Base-by-base conservation (phyloP, 2,888 invertebrate genomes). In the Poecilobothrus nobilitatus region DNA sequence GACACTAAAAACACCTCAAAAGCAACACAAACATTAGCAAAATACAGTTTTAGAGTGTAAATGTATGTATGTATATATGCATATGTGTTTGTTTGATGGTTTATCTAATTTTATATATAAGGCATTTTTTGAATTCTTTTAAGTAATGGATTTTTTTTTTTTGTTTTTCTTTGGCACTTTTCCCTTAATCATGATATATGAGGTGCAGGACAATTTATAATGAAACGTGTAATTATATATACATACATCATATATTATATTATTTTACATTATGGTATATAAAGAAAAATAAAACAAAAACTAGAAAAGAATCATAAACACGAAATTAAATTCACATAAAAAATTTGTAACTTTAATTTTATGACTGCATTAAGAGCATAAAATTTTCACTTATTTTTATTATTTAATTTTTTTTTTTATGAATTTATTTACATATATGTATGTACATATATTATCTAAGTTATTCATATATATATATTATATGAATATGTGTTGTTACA, bases 321-420 rank as follows among this genome's bases (percentile, higher is more conserved):
- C 53, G 53, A 53, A 53, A 53, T 53, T 53, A 53, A 53, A 53
- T 18, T 53, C n/a, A 18, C n/a, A n/a, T n/a, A 53, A 53, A 53
- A 53, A 53, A 53, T 53, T 53, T 53, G 53, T 53, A 53, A 53
- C 15, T 53, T 53, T 53, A 53, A 53, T 53, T 53, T 53, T 53
- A 53, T 53, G 53, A 53, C 53, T 53, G 53, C 53, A 53, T 53
- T 53, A 53, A 53, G 53, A 53, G n/a, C 53, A 53, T 53, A 53
- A 53, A 53, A 53, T 12, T 53, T 37, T 37, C 12, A 18, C 6
- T 53, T 18, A 6, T 53, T 53, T 53, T 53, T 18, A 18, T n/a
- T 53, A 18, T 53, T n/a, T 2, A 2, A 18, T n/a, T 53, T 53
- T n/a, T 53, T 53, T 53, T 53, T 53, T 53, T 53, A 53, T 53